A percentile compares a stretch with the other conserved stretches of the same genome.
These are phyloP conservation scores for Vanacampus margaritifer DNA, from an alignment of 2,113 vertebrate genomes.

Conservation along the genomic window DNA sequence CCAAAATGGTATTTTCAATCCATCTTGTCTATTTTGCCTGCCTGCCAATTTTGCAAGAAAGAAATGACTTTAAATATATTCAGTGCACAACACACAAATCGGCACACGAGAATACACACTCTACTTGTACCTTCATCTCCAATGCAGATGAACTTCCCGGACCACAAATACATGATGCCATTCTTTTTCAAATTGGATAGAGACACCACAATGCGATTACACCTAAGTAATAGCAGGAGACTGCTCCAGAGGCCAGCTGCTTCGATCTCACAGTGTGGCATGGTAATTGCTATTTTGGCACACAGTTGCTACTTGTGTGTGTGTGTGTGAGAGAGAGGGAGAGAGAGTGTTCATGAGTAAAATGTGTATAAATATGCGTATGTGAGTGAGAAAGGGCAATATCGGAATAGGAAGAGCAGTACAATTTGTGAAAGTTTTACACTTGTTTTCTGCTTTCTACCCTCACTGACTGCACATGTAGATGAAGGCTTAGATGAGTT, in stretches of 20 bases:
- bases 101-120: conserved; percentile 17
- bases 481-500: conserved; percentile 36
- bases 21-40: conserved; percentile 2
- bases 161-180: conserved; percentile 30
- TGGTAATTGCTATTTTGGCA: conserved; percentile 66
- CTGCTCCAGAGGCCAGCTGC: conserved; percentile 49
- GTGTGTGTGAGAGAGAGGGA: too few species aligned
- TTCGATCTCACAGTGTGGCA: conserved; percentile 52
- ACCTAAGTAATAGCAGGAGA: conserved; percentile 64
- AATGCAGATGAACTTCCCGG: conserved; percentile 27
- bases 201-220: conserved; percentile 62
- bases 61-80: conserved; percentile 28
- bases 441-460: conserved; percentile 14
- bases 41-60: conserved; percentile 18
- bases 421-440: conserved; percentile 19
- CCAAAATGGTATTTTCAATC: conserved; percentile 9
- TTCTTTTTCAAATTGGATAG: conserved; percentile 60
- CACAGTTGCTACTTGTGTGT: conserved; percentile 51
- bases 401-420: conserved; percentile 8
- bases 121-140: conserved; percentile 24
- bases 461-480: conserved; percentile 26
- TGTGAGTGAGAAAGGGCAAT: conserved; percentile 5
- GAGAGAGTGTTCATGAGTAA: conserved; percentile 1
- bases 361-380: conserved; percentile 9
- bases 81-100: conserved; percentile 18